Evolutionary conservation across 1,140 invertebrate genomes (phyloP), one percentile per base, ranked within the genome.

Genomic region (Cephus cinctus): DNA sequence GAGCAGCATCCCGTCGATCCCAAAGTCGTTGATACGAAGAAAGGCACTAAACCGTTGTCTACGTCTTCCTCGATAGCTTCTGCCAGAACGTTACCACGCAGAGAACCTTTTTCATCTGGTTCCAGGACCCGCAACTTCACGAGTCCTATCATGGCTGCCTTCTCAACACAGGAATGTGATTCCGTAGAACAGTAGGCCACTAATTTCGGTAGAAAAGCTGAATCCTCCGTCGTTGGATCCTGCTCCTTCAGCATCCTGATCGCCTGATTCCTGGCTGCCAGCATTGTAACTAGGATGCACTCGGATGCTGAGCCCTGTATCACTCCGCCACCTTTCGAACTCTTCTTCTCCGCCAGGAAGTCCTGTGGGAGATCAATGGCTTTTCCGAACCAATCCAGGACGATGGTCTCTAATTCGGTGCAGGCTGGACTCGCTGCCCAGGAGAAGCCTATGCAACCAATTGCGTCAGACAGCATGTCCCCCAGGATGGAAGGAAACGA

Each of bases 391-490:
- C 80, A 83, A 47, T 83, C 80, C 47, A 92, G 67, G 1, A 94
- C 83, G 32, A 94, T 83, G 0, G 84, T 87, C 69, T 94, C 91
- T 16, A 94, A 69, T 69, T 94, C 92, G 6, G 89, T 89, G 56
- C 88, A 89, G 2, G 89, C 88, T 3, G 91, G 92, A 68, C 87
- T 89, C 14, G 90, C 89, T 67, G 89, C 90, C 95, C 95, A 98
- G 4, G 94, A 96, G 71, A 98, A 97, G 43, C 95, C 94, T 53
- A 96, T 90, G 61, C 90, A 92, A 1, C 92, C 93, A 36, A 98
- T 88, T 22, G 90, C 90, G 71, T 94, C 89, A 4, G 89, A 87
- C 3, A 98, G 65, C 90, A 98, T 94, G 65, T 96, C 93, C 3
- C 88, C 96, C 12, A 98, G 75, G 35, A 98, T 90, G 2, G 94